Percentiles rank a stretch among this genome's conserved stretches.
Conservation (phyloP, 23 tunicate species). For the Ciona savignyi region DNA sequence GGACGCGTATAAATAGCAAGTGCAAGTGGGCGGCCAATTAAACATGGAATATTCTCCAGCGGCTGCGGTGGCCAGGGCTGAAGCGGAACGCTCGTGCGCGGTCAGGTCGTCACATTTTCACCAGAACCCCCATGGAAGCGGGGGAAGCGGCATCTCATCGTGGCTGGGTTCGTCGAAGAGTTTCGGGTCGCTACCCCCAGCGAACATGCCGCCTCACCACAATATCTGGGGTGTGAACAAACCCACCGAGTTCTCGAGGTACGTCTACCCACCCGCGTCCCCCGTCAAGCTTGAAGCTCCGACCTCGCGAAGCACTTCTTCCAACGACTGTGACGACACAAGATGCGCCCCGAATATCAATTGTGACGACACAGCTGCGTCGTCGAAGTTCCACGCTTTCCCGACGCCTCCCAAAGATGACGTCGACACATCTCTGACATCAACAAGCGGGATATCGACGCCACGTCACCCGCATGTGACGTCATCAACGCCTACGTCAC, state of each 20-base stretch:
- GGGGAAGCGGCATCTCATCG: slow-evolving; percentile 21
- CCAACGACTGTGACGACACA: slow-evolving; percentile 10
- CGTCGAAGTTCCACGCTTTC: slow-evolving; percentile 46
- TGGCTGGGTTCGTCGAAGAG: slow-evolving; percentile 47
- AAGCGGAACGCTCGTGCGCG: slow-evolving; percentile 58
- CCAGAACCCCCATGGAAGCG: slow-evolving; percentile 18
- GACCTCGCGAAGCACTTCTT: slow-evolving; percentile 6
- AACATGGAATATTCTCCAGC: no score
- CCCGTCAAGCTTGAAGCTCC: background rate
- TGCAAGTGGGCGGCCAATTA: no score
- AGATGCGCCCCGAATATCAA: background rate
- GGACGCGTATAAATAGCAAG: no score
- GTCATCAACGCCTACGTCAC: slow-evolving; percentile 8
- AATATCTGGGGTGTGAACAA: slow-evolving; percentile 20
- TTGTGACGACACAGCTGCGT: no score
- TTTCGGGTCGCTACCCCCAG: slow-evolving; percentile 20
- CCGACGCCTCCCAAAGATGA: slow-evolving; percentile 70
- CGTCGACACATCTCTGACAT: slow-evolving; percentile 32
- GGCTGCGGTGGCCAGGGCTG: slow-evolving; percentile 50
- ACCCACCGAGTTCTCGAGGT: slow-evolving; percentile 4
- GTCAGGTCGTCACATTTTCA: slow-evolving; percentile 37
- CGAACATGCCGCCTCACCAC: slow-evolving; percentile 21
- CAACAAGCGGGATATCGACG: slow-evolving; percentile 31
- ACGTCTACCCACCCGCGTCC: background rate
- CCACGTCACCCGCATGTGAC: slow-evolving; percentile 32